Evolutionary conservation across 2,888 invertebrate genomes (phyloP).

Genomic region (Pseudoips prasinana): DNA sequence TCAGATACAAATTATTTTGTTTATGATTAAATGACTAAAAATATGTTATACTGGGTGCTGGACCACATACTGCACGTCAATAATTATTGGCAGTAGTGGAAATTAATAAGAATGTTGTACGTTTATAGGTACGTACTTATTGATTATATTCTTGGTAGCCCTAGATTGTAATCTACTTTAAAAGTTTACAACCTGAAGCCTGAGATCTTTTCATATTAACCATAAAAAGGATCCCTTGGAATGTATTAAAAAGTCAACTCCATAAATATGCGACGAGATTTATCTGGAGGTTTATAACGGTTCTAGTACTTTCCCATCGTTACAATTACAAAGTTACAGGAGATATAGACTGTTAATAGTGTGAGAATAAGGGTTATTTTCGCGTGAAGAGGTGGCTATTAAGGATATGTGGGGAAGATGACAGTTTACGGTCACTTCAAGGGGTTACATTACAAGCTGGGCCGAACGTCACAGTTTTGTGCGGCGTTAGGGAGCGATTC

Average conservation of each 20-base stretch:
- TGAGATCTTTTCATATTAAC: neutral
- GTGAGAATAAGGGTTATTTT: neutral
- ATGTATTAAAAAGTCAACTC: slow-evolving; percentile 30
- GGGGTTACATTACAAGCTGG: slow-evolving; percentile 20
- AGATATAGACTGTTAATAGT: slow-evolving; percentile 7
- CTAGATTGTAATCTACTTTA: too few relatives aligned
- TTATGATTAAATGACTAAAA: too few relatives aligned
- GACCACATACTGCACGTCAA: too few relatives aligned
- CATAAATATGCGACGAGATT: slow-evolving; percentile 33
- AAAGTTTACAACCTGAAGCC: too few relatives aligned
- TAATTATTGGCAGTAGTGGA: too few relatives aligned
- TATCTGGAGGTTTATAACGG: slow-evolving; percentile 32
- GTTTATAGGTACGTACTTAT: too few relatives aligned
- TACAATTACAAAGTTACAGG: neutral
- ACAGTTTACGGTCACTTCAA: slow-evolving; percentile 40
- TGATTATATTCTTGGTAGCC: too few relatives aligned
- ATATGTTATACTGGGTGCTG: too few relatives aligned
- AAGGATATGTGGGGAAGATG: slow-evolving; percentile 20
- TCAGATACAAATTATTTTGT: too few relatives aligned
- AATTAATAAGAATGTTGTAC: too few relatives aligned
- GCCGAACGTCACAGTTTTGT: slow-evolving; percentile 8
- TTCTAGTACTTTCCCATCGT: slow-evolving; percentile 14
- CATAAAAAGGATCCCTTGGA: slow-evolving; percentile 23
- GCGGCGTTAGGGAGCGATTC: slow-evolving; percentile 1
- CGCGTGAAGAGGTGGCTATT: slow-evolving; percentile 9